A percentile compares a stretch with the other conserved stretches of the same genome.
phyloP scores from a whole-genome alignment of 2,888 invertebrate genomes.

The Dermolepida albohirtum region DNA sequence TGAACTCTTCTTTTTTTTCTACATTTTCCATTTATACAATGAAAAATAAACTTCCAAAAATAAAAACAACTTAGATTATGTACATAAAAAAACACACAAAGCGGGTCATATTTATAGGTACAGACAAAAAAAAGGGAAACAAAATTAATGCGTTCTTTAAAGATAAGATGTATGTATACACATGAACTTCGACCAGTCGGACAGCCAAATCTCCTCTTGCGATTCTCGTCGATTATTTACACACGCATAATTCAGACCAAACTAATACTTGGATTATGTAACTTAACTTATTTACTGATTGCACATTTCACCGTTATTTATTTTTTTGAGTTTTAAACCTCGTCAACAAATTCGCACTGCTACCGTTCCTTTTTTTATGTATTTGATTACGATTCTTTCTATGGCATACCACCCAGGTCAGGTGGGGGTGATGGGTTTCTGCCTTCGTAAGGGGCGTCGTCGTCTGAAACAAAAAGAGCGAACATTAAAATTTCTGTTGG shows the following conservation, averaged over 20 bases:
- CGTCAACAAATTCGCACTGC: constrained; percentile 26
- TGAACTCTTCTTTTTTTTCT: constrained; percentile 29
- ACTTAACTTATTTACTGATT: constrained; percentile 33
- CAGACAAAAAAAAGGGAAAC: constrained; percentile 21
- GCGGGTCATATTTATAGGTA: constrained; percentile 8
- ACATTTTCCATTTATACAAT: constrained; percentile 38
- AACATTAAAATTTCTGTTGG: too few relatives aligned
- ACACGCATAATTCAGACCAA: constrained; percentile 33
- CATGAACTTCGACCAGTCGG: constrained; percentile 1
- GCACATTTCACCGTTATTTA: constrained; percentile 34
- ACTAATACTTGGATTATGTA: constrained; percentile 40
- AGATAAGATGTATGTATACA: constrained; percentile 29
- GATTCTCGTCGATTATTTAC: constrained; percentile 21
- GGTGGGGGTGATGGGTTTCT: constrained; percentile 65
- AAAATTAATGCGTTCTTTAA: constrained; percentile 25
- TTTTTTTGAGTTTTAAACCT: constrained; percentile 28
- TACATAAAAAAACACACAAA: constrained; percentile 51
- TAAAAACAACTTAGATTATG: constrained; percentile 54
- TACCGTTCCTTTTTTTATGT: constrained; percentile 17
- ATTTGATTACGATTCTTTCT: constrained; percentile 8
- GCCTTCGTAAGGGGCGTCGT: constrained; percentile 64
- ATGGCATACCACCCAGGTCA: constrained; percentile 53
- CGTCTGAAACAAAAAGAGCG: constrained; percentile 56
- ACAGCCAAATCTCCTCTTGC: constrained; percentile 4
- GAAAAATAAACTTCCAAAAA: constrained; percentile 60